Evolutionary conservation across 2,113 vertebrate genomes (phyloP).

Genomic region (Microcebus griseorufus): DNA sequence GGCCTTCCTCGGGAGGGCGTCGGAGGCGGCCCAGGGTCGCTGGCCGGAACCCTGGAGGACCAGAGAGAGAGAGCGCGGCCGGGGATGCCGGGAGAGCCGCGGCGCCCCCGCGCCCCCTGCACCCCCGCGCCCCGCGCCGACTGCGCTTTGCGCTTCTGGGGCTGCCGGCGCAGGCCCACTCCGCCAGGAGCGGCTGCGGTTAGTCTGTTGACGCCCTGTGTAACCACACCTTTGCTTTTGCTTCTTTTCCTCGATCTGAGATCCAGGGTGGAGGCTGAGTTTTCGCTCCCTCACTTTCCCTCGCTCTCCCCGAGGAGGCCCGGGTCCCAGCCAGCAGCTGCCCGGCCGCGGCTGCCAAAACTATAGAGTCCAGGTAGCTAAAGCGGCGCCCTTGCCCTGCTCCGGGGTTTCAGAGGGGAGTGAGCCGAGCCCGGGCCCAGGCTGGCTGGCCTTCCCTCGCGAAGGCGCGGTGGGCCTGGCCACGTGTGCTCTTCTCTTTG

Average conservation of each 20-base stretch:
- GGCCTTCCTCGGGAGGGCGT: not conserved
- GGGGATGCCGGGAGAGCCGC: not conserved
- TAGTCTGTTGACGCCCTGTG: not conserved
- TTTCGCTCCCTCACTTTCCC: not conserved
- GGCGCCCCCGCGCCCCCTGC: not conserved
- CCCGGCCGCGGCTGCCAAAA: not conserved
- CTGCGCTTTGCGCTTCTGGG: not conserved
- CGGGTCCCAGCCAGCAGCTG: not conserved
- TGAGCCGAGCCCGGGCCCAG: not conserved
- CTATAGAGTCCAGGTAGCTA: not conserved
- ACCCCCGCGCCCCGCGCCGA: not conserved
- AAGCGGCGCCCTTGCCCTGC: not conserved
- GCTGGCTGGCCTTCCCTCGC: not conserved
- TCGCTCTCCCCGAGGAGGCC: not conserved
- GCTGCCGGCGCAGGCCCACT: not conserved
- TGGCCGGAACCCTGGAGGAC: too few species aligned
- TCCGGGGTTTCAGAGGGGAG: not conserved
- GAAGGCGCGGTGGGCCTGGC: not conserved
- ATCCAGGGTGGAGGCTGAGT: not conserved
- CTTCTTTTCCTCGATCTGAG: not conserved
- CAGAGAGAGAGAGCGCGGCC: not conserved
- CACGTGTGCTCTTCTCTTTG: not conserved
- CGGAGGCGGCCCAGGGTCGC: not conserved
- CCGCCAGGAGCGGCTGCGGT: rapidly evolving
- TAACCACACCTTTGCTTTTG: not conserved